Base-by-base conservation (phyloP, 2,113 vertebrate genomes). In the Melanocharis versteri region DNA sequence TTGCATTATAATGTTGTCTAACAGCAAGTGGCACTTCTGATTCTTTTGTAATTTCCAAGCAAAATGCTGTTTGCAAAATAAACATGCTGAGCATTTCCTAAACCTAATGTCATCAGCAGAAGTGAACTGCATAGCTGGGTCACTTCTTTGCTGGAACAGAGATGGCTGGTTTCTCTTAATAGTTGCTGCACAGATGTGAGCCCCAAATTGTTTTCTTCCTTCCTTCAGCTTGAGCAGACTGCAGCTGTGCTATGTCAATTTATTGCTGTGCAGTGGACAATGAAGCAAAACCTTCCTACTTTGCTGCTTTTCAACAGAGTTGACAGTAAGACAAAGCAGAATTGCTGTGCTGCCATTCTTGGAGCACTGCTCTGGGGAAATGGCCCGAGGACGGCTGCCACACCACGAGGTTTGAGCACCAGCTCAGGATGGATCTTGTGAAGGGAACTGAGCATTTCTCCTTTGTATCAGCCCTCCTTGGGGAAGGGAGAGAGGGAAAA, bases 11-110 rank as follows among this genome's bases (percentile, higher is more conserved):
- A 95, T 95, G 96, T 96, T 97, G 94, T 95, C 94, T 96, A 88
- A 96, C 94, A 97, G 96, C 94, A 95, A 96, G 94, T 96, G 96
- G 96, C 93, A 95, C 94, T 96, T 97, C 90, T 95, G 90, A 70
- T 94, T 94, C 94, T 96, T 96, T 93, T 93, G 93, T 96, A 83
- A 95, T 97, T 96, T 94, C 83, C 71, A 88, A 71, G 90, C 83
- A 81, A 81, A 96, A 88, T 15, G 88, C 72, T 95, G 93, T 97
- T 97, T 96, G 94, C 85, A 95, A 96, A 97, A 96, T 96, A 94
- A 96, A 93, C 88, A 27, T 45, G 72, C 94, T 92, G 88, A 81
- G 93, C 77, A 31, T 93, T 96, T 96, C 83, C 90, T 86, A 54
- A 81, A 95, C 88, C 72, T 91, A n/a, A 83, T 89, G 76, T 75